These are phyloP conservation scores for Amphipyra tragopoginis DNA, from an alignment of 2,888 invertebrate genomes.

Conservation along the genomic window DNA sequence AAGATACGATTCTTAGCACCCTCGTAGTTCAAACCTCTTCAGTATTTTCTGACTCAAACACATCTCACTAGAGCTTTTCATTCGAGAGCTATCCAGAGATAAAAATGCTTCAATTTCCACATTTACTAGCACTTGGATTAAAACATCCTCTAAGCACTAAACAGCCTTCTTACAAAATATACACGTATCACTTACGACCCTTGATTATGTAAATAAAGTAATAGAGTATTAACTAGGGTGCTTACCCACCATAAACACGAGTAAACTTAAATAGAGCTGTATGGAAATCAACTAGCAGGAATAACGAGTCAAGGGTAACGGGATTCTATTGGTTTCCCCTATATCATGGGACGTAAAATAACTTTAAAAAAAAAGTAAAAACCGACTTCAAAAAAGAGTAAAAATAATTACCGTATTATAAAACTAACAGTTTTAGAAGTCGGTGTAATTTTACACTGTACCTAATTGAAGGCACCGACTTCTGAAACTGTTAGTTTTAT, in stretches of 20 bases:
- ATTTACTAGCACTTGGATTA: too few relatives aligned
- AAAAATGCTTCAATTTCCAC: conserved; percentile 28
- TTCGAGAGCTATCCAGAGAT: conserved; percentile 35
- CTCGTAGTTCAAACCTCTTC: too few relatives aligned
- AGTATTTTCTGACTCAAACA: background rate
- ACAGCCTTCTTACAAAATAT: conserved; percentile 39
- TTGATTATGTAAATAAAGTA: conserved; percentile 53
- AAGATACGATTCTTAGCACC: too few relatives aligned
- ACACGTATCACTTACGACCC: conserved; percentile 50
- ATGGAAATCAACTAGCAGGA: conserved; percentile 12
- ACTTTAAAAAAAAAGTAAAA: too few relatives aligned
- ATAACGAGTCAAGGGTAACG: background rate
- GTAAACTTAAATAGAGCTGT: conserved; percentile 34
- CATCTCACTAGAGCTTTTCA: conserved; percentile 9
- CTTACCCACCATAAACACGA: conserved; percentile 39
- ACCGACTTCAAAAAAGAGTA: too few relatives aligned
- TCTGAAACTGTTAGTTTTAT: too few relatives aligned
- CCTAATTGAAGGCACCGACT: too few relatives aligned
- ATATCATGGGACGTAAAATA: too few relatives aligned
- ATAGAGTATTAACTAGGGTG: conserved; percentile 52
- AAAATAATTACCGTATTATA: too few relatives aligned
- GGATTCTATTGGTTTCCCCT: too few relatives aligned
- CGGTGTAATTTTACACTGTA: too few relatives aligned
- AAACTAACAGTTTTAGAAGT: too few relatives aligned
- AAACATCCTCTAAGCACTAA: conserved; percentile 21